Evolutionary conservation across 2,797 vertebrate species (phyloP), one percentile per base, ranked within the genome.

Genomic region (Epinephelus awoara): DNA sequence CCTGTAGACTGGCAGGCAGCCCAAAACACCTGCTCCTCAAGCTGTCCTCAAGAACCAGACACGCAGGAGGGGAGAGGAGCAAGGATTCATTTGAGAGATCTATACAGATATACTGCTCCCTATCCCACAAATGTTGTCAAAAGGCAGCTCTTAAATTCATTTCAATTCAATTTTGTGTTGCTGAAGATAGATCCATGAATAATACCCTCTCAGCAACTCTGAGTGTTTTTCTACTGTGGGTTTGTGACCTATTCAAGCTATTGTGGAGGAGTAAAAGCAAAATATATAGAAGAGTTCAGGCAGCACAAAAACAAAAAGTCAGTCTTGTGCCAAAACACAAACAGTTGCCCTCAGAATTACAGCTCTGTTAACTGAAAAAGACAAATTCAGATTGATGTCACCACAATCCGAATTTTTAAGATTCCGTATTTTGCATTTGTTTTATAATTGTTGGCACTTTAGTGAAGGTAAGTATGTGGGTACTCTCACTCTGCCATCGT

Each of bases 1-100:
- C 67, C 66, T 78, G 59, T 61, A 79, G 73, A 77, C 64, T 85
- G 86, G 75, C 87, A 72, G 63, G 46, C 68, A 11, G 76, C 84
- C 86, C 77, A 84, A 91, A 91, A 91, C 93, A 94, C 89, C 93
- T 93, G 93, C 88, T 90, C 82, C 81, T 85, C 92, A 93, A 91
- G 88, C 91, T 92, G 91, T 89, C 82, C 68, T 65, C 56, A 49
- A 44, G 55, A 79, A 58, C 6, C 21, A 77, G 38, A 61, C 46
- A 10, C 3, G 47, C 70, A 46, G 68, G 5, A 67, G 55, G 54
- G 21, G 23, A 64, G 57, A 67, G 18, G 15, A 38, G 40, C 38
- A 3, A 12, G 34, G 44, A 74, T 18, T n/a, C 7, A 50, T 66
- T 23, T 29, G 14, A 19, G 6, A 44, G n/a, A 8, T 56, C 27